Evolutionary conservation across 2,888 invertebrate species (phyloP).

Genomic region (Agonopterix alstromeriana): DNA sequence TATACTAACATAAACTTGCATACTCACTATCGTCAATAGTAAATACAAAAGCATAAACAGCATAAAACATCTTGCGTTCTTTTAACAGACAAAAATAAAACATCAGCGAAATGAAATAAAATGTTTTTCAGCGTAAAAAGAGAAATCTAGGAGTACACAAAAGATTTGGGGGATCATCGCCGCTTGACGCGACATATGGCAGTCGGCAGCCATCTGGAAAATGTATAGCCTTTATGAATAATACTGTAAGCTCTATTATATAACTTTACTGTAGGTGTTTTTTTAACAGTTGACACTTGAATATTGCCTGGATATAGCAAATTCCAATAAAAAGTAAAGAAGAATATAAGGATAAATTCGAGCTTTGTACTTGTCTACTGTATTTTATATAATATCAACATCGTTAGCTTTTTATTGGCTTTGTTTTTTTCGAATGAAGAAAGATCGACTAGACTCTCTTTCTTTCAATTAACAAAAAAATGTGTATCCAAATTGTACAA

Average conservation of each 20-base stretch:
- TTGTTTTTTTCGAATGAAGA: too few species aligned
- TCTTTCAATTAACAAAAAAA: too few species aligned
- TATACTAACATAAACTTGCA: too few species aligned
- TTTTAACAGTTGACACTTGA: background rate
- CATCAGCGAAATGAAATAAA: too few species aligned
- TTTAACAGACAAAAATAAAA: background rate
- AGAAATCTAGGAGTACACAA: constrained; percentile 16
- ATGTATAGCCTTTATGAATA: constrained; percentile 5
- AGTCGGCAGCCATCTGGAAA: constrained; percentile 3
- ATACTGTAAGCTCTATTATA: background rate
- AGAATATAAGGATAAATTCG: too few species aligned
- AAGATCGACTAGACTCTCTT: too few species aligned
- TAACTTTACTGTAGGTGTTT: background rate
- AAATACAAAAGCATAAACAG: background rate
- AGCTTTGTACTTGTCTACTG: too few species aligned
- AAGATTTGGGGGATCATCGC: constrained; percentile 23
- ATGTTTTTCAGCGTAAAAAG: background rate
- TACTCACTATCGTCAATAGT: too few species aligned
- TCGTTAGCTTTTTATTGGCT: too few species aligned
- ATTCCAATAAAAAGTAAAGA: background rate
- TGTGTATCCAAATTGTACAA: too few species aligned
- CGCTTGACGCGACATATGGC: constrained; percentile 9
- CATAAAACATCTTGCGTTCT: background rate
- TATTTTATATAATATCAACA: too few species aligned
- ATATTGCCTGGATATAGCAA: background rate